Conservation (phyloP, 2,888 invertebrate species). For the Oxyscelio sp. region DNA sequence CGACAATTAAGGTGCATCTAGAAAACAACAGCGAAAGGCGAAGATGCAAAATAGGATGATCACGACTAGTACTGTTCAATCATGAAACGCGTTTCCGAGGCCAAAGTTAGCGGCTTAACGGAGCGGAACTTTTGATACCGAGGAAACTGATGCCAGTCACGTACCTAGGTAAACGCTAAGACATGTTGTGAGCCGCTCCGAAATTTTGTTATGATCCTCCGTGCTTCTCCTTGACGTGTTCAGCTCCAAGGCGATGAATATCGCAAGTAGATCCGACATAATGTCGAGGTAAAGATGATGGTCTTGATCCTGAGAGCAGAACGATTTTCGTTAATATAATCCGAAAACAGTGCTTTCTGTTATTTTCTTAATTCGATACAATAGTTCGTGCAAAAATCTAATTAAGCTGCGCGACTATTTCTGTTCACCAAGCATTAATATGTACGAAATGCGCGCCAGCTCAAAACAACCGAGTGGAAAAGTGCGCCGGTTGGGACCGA, state of each 20-base stretch:
- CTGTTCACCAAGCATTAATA: too few relatives aligned
- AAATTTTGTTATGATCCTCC: constrained; percentile 83
- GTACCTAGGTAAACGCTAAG: constrained; percentile 86
- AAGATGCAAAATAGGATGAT: constrained; percentile 62
- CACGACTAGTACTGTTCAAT: constrained; percentile 39
- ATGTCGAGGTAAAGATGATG: constrained; percentile 86
- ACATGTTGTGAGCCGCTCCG: constrained; percentile 83
- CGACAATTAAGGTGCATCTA: constrained; percentile 24
- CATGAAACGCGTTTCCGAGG: constrained; percentile 34
- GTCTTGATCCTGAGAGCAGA: constrained; percentile 82
- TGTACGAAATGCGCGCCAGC: too few relatives aligned
- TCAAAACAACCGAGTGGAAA: constrained; percentile 1
- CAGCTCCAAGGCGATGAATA: constrained; percentile 88
- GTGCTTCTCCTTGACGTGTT: constrained; percentile 85
- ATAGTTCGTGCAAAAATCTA: neutral
- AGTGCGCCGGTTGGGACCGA: neutral
- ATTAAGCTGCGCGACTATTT: neutral
- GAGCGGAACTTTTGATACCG: constrained; percentile 34
- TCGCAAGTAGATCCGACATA: constrained; percentile 88
- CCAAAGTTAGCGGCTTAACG: constrained; percentile 46
- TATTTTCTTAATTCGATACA: neutral
- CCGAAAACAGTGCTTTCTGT: neutral
- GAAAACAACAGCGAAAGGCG: constrained; percentile 33
- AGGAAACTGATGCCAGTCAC: constrained; percentile 53
- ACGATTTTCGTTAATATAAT: neutral